Conservation (phyloP, 2,113 vertebrate genomes). For the Triplophysa tibetana region DNA sequence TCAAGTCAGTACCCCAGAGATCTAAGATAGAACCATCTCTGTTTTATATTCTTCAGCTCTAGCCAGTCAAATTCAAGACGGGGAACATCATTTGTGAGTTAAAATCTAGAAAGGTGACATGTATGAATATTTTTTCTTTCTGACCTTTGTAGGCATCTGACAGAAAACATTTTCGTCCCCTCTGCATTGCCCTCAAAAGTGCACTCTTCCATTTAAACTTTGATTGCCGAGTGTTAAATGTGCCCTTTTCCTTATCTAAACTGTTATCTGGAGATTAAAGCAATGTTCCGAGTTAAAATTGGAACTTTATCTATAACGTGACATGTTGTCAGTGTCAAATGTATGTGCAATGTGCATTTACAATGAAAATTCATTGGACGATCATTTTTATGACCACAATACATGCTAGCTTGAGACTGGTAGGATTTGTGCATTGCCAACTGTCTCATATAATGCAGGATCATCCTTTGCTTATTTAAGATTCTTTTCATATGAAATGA, state of each 20-base stretch:
- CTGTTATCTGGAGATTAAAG: conserved; percentile 6
- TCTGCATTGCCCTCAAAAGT: background rate
- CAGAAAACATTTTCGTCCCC: background rate
- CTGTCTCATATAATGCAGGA: no score
- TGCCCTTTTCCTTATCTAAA: background rate
- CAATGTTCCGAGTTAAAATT: background rate
- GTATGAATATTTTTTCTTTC: background rate
- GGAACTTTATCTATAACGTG: no score
- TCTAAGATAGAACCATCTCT: background rate
- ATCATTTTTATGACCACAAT: no score
- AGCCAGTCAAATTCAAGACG: conserved; percentile 8
- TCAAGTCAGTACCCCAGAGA: background rate
- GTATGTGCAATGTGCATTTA: no score
- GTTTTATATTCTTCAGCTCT: conserved; percentile 6
- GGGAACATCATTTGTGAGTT: background rate
- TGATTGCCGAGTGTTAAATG: background rate
- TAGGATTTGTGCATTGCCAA: no score
- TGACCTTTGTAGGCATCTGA: conserved; percentile 9
- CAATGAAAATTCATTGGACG: no score
- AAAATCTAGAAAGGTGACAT: background rate
- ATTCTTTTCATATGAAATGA: no score
- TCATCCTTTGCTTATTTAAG: no score
- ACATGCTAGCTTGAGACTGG: no score
- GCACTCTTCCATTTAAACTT: background rate
- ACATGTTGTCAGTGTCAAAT: background rate